phyloP scores from a whole-genome alignment of 2,113 vertebrate species.

The Tenebrosternarchus preto region DNA sequence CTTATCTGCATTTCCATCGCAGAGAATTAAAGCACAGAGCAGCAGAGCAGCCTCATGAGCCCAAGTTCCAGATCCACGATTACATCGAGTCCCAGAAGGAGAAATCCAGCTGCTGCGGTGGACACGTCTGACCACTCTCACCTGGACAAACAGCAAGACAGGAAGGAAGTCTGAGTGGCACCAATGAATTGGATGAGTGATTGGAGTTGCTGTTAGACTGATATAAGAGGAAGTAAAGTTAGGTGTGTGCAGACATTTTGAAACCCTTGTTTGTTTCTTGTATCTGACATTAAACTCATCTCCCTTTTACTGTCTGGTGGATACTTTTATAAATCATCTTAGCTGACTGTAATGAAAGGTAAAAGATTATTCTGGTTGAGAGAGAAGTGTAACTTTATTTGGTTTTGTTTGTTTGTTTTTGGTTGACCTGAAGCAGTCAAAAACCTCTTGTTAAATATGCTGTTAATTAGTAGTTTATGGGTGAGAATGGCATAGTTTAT shows the following conservation, averaged over 20 bases:
- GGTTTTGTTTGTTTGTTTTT: neutral
- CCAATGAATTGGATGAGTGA: neutral
- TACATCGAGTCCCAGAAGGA: constrained; percentile 92
- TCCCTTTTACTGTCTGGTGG: constrained; percentile 33
- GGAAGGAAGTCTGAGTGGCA: neutral
- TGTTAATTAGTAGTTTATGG: neutral
- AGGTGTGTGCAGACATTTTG: constrained; percentile 4
- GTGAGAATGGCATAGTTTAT: neutral
- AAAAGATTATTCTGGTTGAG: constrained; percentile 5
- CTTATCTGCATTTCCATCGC: constrained; percentile 32
- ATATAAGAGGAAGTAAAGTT: neutral
- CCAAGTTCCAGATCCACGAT: constrained; percentile 91
- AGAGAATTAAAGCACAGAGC: constrained; percentile 91
- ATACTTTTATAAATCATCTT: constrained; percentile 24
- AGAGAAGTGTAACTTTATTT: neutral
- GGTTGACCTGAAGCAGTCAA: neutral
- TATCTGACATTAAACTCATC: neutral
- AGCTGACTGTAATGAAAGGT: constrained; percentile 14
- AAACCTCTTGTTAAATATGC: neutral
- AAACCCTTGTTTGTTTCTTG: constrained; percentile 18
- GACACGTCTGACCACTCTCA: constrained; percentile 69
- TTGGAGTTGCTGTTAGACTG: neutral
- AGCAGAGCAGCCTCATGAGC: constrained; percentile 74
- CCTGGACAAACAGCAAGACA: neutral
- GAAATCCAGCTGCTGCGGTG: constrained; percentile 82